Evolutionary conservation across 1,140 invertebrate species (phyloP).

Genomic region (Saccostrea cuccullata): DNA sequence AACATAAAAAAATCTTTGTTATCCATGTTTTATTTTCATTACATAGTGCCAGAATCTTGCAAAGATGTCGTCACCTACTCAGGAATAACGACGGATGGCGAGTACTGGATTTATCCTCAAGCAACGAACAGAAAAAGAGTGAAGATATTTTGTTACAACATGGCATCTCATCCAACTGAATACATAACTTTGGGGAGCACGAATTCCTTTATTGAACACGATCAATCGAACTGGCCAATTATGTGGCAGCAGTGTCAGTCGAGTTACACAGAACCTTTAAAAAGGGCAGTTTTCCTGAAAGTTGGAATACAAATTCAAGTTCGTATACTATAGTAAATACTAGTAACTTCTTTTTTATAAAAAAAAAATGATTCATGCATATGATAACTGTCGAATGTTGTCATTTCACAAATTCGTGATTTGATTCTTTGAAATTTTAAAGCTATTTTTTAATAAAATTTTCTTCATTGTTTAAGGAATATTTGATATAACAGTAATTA

Average conservation of each 20-base stretch:
- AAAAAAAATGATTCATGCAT: too few relatives aligned
- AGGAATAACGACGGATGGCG: background rate
- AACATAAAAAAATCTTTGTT: too few relatives aligned
- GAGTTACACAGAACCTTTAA: background rate
- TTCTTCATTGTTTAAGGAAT: too few relatives aligned
- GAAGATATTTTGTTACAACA: background rate
- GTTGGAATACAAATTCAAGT: background rate
- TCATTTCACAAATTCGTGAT: too few relatives aligned
- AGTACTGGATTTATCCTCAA: background rate
- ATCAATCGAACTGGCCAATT: background rate
- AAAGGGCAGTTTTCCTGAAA: background rate
- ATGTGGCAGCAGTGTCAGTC: background rate
- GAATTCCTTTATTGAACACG: background rate
- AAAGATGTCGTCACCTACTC: background rate
- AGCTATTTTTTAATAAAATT: too few relatives aligned
- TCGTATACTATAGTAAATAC: too few relatives aligned
- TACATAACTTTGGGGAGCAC: background rate
- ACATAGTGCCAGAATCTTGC: background rate
- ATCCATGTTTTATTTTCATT: too few relatives aligned
- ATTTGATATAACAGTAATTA: too few relatives aligned
- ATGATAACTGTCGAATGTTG: too few relatives aligned
- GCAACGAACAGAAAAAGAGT: background rate
- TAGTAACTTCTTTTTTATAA: too few relatives aligned
- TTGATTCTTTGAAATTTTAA: background rate
- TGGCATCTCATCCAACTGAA: background rate